Conservation (phyloP, 2,113 vertebrate species). For the Hydrolagus affinis region DNA sequence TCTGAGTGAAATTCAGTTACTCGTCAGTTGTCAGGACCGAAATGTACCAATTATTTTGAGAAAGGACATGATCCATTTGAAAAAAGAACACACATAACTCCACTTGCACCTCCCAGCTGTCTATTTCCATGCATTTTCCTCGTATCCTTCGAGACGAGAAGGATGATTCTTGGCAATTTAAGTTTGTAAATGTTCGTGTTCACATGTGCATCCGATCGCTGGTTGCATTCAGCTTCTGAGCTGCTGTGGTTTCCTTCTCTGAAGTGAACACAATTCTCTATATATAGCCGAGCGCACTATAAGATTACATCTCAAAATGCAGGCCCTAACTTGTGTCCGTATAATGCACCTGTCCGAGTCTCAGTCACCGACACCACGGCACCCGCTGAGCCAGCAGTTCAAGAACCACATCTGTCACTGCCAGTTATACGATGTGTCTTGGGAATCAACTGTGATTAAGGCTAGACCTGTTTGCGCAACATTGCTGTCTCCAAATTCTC, state of each 20-base stretch:
- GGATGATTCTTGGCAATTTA: no score
- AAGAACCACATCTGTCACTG: conserved; percentile 2
- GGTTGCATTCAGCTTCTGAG: not conserved
- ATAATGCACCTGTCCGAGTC: conserved; percentile 16
- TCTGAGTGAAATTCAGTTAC: not conserved
- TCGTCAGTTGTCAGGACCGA: no score
- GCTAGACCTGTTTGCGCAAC: not conserved
- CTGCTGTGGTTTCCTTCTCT: not conserved
- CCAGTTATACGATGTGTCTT: not conserved
- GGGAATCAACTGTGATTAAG: not conserved
- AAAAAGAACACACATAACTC: no score
- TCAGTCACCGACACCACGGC: not conserved
- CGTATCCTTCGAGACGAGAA: not conserved
- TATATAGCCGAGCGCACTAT: not conserved
- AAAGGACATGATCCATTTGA: not conserved
- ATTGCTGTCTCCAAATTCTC: not conserved
- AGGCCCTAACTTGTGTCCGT: not conserved
- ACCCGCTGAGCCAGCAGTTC: conserved; percentile 2
- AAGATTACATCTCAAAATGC: conserved; percentile 23
- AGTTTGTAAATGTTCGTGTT: not conserved
- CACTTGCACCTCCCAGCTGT: not conserved
- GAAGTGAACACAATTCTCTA: not conserved
- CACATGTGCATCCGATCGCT: not conserved
- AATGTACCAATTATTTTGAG: not conserved
- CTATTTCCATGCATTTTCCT: not conserved